Percentiles rank a stretch among this genome's conserved stretches.
Conservation (phyloP, 2,797 vertebrate genomes). For the Ctenopoma multispine region DNA sequence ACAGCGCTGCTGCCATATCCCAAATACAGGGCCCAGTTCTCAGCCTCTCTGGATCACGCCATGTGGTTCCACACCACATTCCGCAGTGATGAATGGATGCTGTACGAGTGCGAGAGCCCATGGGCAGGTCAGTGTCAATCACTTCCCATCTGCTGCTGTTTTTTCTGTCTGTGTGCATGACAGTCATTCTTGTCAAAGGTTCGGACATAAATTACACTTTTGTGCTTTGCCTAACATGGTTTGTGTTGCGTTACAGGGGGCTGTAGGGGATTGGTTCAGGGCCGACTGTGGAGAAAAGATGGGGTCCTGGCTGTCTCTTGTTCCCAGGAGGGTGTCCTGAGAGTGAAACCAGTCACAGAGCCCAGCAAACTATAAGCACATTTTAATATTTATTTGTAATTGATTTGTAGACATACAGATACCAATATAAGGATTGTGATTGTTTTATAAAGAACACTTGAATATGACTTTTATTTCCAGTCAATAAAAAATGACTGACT, state of each 20-base stretch:
- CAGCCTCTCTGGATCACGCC: slow-evolving; percentile 93
- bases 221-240: neutral
- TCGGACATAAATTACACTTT: neutral
- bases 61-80: slow-evolving; percentile 98
- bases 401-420: neutral
- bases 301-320: slow-evolving; percentile 93
- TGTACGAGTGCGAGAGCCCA: slow-evolving; percentile 95
- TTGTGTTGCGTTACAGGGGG: slow-evolving; percentile 79
- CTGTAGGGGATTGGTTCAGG: slow-evolving; percentile 91
- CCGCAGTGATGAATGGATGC: slow-evolving; percentile 95
- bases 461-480: neutral
- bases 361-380: slow-evolving; percentile 87
- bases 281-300: slow-evolving; percentile 93
- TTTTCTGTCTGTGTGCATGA: neutral
- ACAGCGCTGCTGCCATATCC: slow-evolving; percentile 88
- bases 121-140: slow-evolving; percentile 88
- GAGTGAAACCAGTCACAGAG: slow-evolving; percentile 73
- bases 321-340: slow-evolving; percentile 92
- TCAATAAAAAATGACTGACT: neutral
- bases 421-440: neutral
- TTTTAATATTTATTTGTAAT: slow-evolving; percentile 9
- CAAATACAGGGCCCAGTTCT: slow-evolving; percentile 74
- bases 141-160: neutral
- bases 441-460: neutral
- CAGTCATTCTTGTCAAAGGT: neutral